phyloP scores from a whole-genome alignment of 2,113 vertebrate species.

The Hipposideros armiger region DNA sequence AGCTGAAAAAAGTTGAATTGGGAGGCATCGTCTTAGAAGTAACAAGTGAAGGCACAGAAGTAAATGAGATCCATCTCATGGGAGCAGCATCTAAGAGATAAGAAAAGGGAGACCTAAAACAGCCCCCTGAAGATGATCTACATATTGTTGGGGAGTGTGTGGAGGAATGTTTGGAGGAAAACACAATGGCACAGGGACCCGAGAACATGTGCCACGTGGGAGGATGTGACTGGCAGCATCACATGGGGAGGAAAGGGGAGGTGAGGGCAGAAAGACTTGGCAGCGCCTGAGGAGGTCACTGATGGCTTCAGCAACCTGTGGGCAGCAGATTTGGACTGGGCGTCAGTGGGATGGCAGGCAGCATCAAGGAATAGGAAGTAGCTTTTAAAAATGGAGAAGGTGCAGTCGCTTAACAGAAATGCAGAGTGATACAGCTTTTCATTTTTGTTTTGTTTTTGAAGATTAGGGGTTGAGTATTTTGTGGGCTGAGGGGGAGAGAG shows the following conservation, averaged over 20 bases:
- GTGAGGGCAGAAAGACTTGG: background rate
- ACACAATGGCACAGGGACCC: background rate
- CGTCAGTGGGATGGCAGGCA: background rate
- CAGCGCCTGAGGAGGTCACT: background rate
- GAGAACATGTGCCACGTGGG: background rate
- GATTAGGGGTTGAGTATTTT: background rate
- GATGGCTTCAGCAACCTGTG: background rate
- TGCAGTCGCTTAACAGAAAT: background rate
- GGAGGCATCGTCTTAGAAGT: background rate
- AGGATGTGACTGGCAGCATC: background rate
- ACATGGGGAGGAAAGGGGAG: background rate
- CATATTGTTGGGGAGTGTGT: background rate
- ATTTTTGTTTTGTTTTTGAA: slow-evolving; percentile 15
- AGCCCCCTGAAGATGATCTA: background rate
- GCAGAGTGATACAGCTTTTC: background rate
- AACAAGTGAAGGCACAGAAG: background rate
- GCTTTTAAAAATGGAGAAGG: background rate
- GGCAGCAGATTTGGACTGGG: background rate
- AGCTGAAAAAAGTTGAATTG: background rate
- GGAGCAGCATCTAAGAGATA: background rate
- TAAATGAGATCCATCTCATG: background rate
- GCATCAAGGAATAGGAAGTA: background rate
- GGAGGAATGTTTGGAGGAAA: background rate
- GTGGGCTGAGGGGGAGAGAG: background rate
- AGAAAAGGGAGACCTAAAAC: background rate